These are phyloP conservation scores for Smittia sp. DNA, from an alignment of 2,888 invertebrate species.

Conservation along the genomic window DNA sequence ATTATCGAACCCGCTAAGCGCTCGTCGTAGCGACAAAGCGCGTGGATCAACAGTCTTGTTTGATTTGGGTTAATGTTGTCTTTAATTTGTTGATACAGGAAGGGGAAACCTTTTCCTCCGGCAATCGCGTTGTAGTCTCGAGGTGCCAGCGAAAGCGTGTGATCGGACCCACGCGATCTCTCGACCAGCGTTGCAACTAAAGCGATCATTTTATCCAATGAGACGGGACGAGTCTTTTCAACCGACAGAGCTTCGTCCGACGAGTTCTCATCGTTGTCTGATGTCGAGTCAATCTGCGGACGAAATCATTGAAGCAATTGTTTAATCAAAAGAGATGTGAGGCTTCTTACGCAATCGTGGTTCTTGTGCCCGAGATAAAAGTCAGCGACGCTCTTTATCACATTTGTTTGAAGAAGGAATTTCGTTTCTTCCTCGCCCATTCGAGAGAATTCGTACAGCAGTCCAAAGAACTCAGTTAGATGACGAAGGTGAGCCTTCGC, in stretches of 20 bases:
- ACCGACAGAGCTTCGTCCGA: conserved; percentile 57
- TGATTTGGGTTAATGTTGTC: conserved; percentile 90
- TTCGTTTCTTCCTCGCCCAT: conserved; percentile 92
- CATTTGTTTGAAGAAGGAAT: conserved; percentile 81
- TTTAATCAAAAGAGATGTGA: not conserved
- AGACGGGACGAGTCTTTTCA: conserved; percentile 81
- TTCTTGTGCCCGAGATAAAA: conserved; percentile 85
- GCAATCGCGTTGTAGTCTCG: conserved; percentile 79
- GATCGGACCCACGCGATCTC: conserved; percentile 76
- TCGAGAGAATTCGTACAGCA: conserved; percentile 89
- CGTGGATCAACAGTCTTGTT: conserved; percentile 87
- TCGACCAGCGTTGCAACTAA: conserved; percentile 85
- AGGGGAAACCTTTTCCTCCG: conserved; percentile 90
- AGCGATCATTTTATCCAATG: conserved; percentile 93
- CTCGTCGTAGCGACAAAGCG: conserved; percentile 88
- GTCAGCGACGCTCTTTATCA: conserved; percentile 85
- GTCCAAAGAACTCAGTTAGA: conserved; percentile 87
- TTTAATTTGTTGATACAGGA: conserved; percentile 90
- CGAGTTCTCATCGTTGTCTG: conserved; percentile 55
- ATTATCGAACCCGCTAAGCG: conserved; percentile 83
- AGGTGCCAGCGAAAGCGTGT: conserved; percentile 69
- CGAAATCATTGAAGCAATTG: conserved; percentile 5
- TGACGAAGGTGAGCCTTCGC: conserved; percentile 83
- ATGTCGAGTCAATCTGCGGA: conserved; percentile 51
- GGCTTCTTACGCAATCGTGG: conserved; percentile 63